A percentile compares a stretch with the other conserved stretches of the same genome.
phyloP scores from a whole-genome alignment of 2,797 vertebrate species.

The Emys orbicularis region DNA sequence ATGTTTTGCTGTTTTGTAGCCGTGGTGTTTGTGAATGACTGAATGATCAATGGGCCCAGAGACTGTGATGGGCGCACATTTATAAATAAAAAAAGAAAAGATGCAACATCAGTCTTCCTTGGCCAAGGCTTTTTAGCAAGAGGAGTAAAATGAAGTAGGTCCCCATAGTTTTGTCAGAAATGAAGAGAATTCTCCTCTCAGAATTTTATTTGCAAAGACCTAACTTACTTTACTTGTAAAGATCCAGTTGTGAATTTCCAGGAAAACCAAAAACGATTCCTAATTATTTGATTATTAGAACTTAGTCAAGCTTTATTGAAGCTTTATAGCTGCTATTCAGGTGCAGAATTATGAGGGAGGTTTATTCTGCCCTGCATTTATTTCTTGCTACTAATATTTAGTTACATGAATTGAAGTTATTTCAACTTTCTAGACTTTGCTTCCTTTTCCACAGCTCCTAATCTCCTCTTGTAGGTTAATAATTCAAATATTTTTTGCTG shows the following conservation, averaged over 20 bases:
- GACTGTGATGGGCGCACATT: not conserved
- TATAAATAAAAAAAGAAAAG: not conserved
- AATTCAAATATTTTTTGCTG: not conserved
- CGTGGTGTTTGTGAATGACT: not conserved
- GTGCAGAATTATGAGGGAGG: not conserved
- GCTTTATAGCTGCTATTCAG: not conserved
- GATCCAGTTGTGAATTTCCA: not conserved
- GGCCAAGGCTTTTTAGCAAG: not conserved
- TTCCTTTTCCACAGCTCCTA: constrained; percentile 1
- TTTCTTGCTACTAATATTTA: not conserved
- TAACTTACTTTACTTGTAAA: not conserved
- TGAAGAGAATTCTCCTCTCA: not conserved
- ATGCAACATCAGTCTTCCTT: not conserved
- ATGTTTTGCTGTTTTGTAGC: not conserved
- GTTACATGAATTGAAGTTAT: not conserved
- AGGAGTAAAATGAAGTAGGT: not conserved
- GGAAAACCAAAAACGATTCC: not conserved
- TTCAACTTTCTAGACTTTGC: constrained; percentile 29
- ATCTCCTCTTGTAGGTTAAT: constrained; percentile 37
- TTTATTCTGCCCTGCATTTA: not conserved
- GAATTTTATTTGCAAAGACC: not conserved
- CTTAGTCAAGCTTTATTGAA: not conserved
- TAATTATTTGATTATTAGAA: not conserved
- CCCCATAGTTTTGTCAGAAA: not conserved
- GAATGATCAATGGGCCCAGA: not conserved